Percentiles rank a stretch among this genome's conserved stretches.
phyloP scores from a whole-genome alignment of 2,113 vertebrate species.

The Pterocles orientalis region DNA sequence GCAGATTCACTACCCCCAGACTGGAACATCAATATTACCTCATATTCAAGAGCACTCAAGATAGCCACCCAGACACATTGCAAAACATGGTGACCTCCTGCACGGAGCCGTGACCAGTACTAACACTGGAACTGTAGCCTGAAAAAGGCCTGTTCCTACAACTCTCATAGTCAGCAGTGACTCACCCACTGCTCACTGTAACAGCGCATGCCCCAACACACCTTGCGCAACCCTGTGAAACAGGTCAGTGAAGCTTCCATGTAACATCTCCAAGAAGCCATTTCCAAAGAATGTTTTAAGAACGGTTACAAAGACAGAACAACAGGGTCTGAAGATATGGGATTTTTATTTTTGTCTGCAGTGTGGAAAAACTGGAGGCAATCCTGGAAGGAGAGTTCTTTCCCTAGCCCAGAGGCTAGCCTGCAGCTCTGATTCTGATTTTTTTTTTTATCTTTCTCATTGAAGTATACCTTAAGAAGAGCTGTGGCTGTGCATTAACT shows the following conservation, averaged over 20 bases:
- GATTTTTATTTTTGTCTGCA: not conserved
- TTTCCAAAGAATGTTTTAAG: not conserved
- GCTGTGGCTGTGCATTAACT: not conserved
- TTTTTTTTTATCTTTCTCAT: not conserved
- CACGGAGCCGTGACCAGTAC: not conserved
- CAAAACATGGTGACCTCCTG: not conserved
- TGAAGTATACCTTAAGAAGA: not conserved
- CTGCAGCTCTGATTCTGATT: not conserved
- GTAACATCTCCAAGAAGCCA: not conserved
- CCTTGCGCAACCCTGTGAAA: not conserved
- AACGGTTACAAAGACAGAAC: not conserved
- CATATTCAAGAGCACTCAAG: not conserved
- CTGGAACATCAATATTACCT: not conserved
- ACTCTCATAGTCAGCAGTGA: not conserved
- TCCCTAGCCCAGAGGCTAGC: not conserved
- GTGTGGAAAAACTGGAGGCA: not conserved
- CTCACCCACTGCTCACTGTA: not conserved
- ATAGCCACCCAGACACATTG: not conserved
- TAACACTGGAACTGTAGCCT: not conserved
- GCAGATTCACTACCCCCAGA: not conserved
- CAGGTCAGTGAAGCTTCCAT: not conserved
- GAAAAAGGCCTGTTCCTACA: not conserved
- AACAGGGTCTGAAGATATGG: not conserved
- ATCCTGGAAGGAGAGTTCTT: not conserved
- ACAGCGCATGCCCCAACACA: accelerated